Evolutionary conservation across 2,888 invertebrate genomes (phyloP), one percentile per base, ranked within the genome.

Genomic region (Morpho helenor): DNA sequence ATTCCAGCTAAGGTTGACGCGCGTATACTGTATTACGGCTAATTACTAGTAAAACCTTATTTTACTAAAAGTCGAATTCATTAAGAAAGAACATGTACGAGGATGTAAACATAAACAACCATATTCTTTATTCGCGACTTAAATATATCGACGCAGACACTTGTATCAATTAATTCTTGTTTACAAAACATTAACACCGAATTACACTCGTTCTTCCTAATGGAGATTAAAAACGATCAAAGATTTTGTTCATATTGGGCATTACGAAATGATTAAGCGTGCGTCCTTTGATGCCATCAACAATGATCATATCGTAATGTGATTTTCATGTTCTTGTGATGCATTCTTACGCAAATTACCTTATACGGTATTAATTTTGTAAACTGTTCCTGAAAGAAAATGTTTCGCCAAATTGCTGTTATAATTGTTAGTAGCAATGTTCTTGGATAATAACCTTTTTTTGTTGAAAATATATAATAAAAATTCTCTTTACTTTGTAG

Each of bases 131-230:
- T 41, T 39, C 40, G 40, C 7, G 9, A 40, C 66, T 71, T 79
- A 75, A 80, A 76, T 66, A 65, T 62, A 72, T 73, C 68, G 71
- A 71, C 67, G 69, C 61, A 65, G 64, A 66, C 60, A 56, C 60
- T 66, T 66, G 68, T 62, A 61, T 59, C 66, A 66, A 69, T 74
- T 72, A 71, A 75, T 74, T 68, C 65, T 57, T 71, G 70, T 73
- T 74, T 72, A 71, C 59, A 58, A 60, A 60, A 59, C 61, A 60
- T 65, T 59, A 59, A 61, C 56, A 54, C 56, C 39, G 42, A 46
- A 53, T 56, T 52, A 57, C 46, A 58, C 42, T 51, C 42, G 47
- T 50, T 44, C 44, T 16, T 16, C 45, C 8, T 49, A 56, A 61
- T 58, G 53, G 53, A 48, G 53, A 57, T 48, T 23, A 42, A 57